These are phyloP conservation scores for Parnassius mnemosyne DNA, from an alignment of 2,888 invertebrate genomes.

Conservation along the genomic window DNA sequence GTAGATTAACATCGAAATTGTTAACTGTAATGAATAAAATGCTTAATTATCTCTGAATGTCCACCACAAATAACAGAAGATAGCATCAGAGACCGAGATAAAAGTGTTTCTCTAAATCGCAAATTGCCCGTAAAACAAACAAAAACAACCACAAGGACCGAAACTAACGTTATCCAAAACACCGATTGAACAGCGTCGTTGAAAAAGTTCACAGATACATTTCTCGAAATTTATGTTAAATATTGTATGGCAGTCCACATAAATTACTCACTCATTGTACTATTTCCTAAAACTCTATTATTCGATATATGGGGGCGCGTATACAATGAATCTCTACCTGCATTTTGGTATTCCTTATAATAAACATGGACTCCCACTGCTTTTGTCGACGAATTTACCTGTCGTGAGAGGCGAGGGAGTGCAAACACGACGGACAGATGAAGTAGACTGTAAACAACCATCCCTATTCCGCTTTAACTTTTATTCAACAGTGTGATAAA, in stretches of 20 bases:
- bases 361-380: conserved; percentile 68
- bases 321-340: conserved; percentile 70
- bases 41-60: conserved; percentile 56
- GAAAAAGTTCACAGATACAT: conserved; percentile 55
- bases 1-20: conserved; percentile 59
- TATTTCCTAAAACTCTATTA: conserved; percentile 78
- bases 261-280: conserved; percentile 77
- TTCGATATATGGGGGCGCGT: conserved; percentile 60
- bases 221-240: conserved; percentile 69
- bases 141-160: conserved; percentile 63
- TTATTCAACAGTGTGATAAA: conserved; percentile 29
- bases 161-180: conserved; percentile 67
- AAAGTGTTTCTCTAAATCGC: conserved; percentile 55
- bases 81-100: conserved; percentile 43
- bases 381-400: conserved; percentile 73
- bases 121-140: conserved; percentile 77
- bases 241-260: conserved; percentile 67
- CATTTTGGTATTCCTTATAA: conserved; percentile 68
- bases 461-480: conserved; percentile 38
- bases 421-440: conserved; percentile 65
- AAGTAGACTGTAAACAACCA: conserved; percentile 32
- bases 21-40: conserved; percentile 54
- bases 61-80: conserved; percentile 47
- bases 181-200: conserved; percentile 40
- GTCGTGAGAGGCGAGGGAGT: conserved; percentile 59